Evolutionary conservation across 2,113 vertebrate species (phyloP).

Genomic region (Sphyrna mokarran): DNA sequence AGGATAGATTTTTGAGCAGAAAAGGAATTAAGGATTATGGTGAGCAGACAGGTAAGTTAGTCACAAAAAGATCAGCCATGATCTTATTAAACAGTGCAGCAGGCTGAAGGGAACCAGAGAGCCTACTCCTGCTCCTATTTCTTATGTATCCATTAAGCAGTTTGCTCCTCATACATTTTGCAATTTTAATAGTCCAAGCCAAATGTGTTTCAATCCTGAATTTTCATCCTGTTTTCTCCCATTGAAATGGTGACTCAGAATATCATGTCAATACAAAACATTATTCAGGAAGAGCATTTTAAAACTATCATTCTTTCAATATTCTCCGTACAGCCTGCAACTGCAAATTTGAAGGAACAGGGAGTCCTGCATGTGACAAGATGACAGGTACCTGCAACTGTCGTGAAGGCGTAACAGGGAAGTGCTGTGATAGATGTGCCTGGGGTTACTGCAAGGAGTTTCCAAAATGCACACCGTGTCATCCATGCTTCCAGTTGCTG

Average conservation of each 20-base stretch:
- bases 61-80: too few species aligned
- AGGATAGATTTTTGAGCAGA: too few species aligned
- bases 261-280: background rate
- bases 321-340: constrained; percentile 58
- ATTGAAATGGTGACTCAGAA: background rate
- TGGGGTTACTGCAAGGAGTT: constrained; percentile 56
- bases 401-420: constrained; percentile 53
- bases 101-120: too few species aligned
- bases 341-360: constrained; percentile 65
- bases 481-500: constrained; percentile 67
- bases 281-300: background rate
- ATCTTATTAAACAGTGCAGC: too few species aligned
- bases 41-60: too few species aligned
- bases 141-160: background rate
- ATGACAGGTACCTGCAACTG: constrained; percentile 66
- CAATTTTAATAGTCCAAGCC: background rate
- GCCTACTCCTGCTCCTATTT: too few species aligned
- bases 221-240: background rate
- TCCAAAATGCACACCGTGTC: constrained; percentile 65
- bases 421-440: constrained; percentile 62
- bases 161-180: background rate
- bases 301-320: background rate
- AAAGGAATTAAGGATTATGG: too few species aligned
- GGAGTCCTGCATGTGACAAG: constrained; percentile 60
- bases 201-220: background rate